Base-by-base conservation (phyloP, 2,113 vertebrate species). In the Seriola aureovittata region DNA sequence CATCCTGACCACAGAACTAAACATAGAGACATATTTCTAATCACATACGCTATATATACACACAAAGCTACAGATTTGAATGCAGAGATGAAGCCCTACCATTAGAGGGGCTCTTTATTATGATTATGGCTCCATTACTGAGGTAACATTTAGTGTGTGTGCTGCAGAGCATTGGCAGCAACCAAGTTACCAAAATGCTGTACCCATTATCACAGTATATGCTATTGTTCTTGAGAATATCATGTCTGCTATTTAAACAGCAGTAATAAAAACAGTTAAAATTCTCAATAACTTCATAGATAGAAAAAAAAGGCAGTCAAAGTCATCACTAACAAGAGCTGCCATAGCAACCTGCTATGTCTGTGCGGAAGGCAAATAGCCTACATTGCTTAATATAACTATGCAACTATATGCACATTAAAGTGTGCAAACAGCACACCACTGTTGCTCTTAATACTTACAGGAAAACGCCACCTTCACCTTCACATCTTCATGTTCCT, bases 251-350 rank as follows among this genome's bases (percentile, higher is more conserved):
- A 44, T 48, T 71, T 14, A 34, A 78, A 55, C 7, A 44, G 9
- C 8, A 80, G 5, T 48, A 42, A 72, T 63, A 71, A 46, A 69
- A 73, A 50, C 17, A 4, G 50, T 73, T 55, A 52, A 8, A 52
- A 21, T 21, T 13, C 23, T 19, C 8, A 17, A 29, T 59, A 16
- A 32, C 16, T 46, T 23, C 16, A 64, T 52, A 23, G 40, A 38
- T 4, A 16, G 13, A 12, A 25, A 32, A 58, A 44, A 21, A 21
- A 52, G 6, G 19, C 50, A 23, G 9, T 29, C 29, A 29, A 29
- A 29, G 29, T 29, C 29, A 54, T n/a, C 2, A 10, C 21, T 9
- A 54, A 54, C 52, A 62, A 52, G 19, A 52, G 6, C 19, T 52
- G 19, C 3, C 19, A 8, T 52, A 13, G 67, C 58, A 76, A 71